Conservation (phyloP, 2,888 invertebrate genomes). For the Oegoconia quadripuncta region DNA sequence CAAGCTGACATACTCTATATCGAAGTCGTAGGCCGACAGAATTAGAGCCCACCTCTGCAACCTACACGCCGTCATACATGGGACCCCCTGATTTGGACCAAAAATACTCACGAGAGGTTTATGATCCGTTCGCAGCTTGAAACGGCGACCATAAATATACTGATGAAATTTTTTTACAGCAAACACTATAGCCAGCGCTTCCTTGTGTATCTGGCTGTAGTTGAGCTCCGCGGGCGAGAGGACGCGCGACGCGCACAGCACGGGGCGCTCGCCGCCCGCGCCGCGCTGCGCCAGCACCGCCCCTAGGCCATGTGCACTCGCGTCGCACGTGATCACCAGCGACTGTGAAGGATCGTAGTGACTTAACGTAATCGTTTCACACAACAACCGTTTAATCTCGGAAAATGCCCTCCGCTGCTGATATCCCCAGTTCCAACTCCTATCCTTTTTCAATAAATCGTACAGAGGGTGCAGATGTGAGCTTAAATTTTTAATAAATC, state of each 20-base stretch:
- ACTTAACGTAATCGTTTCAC: too few relatives aligned
- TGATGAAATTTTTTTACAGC: slow-evolving; percentile 24
- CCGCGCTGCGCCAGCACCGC: slow-evolving; percentile 1
- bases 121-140: too few relatives aligned
- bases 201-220: slow-evolving; percentile 26
- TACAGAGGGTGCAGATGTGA: neutral
- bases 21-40: too few relatives aligned
- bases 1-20: too few relatives aligned
- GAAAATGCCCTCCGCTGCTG: too few relatives aligned
- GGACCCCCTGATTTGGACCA: too few relatives aligned
- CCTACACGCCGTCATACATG: too few relatives aligned
- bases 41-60: too few relatives aligned
- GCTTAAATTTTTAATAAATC: neutral
- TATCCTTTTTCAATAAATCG: too few relatives aligned
- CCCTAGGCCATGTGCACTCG: neutral
- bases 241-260: slow-evolving; percentile 19
- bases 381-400: too few relatives aligned
- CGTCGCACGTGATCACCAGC: neutral
- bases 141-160: slow-evolving; percentile 29
- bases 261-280: slow-evolving; percentile 20
- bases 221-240: slow-evolving; percentile 16
- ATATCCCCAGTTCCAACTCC: too few relatives aligned
- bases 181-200: slow-evolving; percentile 27
- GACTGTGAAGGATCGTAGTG: neutral
- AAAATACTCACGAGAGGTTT: too few relatives aligned